Base-by-base conservation (phyloP, 2,113 vertebrate species). In the Phainopepla nitens region DNA sequence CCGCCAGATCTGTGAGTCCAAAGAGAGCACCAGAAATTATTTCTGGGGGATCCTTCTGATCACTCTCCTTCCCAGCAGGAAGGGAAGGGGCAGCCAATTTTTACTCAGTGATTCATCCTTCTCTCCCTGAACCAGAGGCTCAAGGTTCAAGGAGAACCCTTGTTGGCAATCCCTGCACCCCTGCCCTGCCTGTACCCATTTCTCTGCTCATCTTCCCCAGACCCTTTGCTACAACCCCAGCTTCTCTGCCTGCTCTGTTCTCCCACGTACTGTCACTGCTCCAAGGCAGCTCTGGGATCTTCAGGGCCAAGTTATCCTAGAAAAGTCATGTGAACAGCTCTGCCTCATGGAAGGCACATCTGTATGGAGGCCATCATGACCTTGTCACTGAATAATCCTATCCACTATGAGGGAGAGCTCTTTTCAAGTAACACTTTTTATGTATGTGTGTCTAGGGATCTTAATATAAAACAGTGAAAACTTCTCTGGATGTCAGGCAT, bases 291-390 rank as follows among this genome's bases (percentile, higher is more conserved):
- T 22, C n/a, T 69, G 45, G 47, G n/a, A 15, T 22, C n/a, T 70
- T 39, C 66, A 70, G 60, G 29, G 25, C 8, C 23, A 53, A 66
- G 31, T 41, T n/a, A n/a, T 18, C 16, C 35, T n/a, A 19, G 44
- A 42, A 83, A 62, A 84, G 29, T 7, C 7, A 23, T 8, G 10
- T 35, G 7, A 49, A 21, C 4, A 36, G 19, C 41, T 60, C 39
- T 69, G 50, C 41, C 31, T 17, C 10, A 3, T 9, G 28, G 82
- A 56, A 82, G 15, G 36, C 21, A 14, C 3, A 2, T 71, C 42
- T 42, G 15, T 4, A 21, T 20, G 50, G 41, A 44, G 58, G 25
- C 0, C 0, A 24, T 47, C 33, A 41, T 4, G 0, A 2, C 9
- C 25, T 70, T 45, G 19, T 27, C 61, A 13, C 33, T 39, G 82